Conservation (phyloP, 2,113 vertebrate genomes). For the Cephalopholis sonnerati region DNA sequence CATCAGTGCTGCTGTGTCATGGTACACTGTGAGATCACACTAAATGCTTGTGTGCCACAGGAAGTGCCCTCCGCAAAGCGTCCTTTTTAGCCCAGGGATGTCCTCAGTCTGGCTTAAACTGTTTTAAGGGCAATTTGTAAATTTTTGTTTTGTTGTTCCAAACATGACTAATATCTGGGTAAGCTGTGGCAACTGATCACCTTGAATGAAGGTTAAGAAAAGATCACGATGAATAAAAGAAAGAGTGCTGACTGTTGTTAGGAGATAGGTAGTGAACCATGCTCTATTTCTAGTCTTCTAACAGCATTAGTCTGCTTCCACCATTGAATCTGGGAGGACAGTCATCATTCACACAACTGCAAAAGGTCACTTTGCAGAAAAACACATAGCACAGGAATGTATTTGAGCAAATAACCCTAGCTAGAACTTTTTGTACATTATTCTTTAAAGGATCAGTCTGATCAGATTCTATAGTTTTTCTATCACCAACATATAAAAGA, state of each 20-base stretch:
- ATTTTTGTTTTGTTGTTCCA: not conserved
- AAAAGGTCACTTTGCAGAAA: not conserved
- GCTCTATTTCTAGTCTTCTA: not conserved
- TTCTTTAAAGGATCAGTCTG: not conserved
- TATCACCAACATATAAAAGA: not conserved
- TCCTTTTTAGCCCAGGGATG: not conserved
- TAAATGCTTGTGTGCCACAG: slow-evolving; percentile 1
- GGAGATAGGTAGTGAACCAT: not conserved
- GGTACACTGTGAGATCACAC: slow-evolving; percentile 6
- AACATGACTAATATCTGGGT: no score
- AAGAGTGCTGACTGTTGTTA: not conserved
- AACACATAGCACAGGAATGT: not conserved
- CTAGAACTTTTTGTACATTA: not conserved
- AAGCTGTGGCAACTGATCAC: not conserved
- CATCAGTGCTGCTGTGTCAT: slow-evolving; percentile 24
- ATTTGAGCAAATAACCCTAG: not conserved
- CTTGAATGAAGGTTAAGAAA: not conserved
- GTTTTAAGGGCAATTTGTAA: not conserved
- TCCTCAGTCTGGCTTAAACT: not conserved
- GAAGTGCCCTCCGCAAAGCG: not conserved
- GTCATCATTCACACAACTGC: not conserved
- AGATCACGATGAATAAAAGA: not conserved
- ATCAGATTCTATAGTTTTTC: not conserved
- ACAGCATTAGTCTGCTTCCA: not conserved
- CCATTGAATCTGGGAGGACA: not conserved